A percentile compares a stretch with the other conserved stretches of the same genome.
phyloP scores from a whole-genome alignment of 2,113 vertebrate species.

The Rhinolophus ferrumequinum region DNA sequence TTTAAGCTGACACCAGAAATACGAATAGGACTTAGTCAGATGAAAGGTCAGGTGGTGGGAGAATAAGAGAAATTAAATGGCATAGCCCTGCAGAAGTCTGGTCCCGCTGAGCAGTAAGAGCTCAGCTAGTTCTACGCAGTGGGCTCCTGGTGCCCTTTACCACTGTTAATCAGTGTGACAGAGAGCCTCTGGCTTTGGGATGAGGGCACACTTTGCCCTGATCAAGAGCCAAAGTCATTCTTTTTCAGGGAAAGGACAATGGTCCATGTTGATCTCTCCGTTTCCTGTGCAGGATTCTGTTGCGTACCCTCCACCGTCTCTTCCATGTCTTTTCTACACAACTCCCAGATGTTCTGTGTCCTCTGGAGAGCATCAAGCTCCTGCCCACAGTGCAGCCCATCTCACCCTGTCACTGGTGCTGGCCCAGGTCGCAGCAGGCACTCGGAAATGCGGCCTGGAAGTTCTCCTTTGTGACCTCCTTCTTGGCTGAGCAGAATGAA shows the following conservation, averaged over 20 bases:
- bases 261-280: background rate
- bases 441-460: accelerated
- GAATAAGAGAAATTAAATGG: background rate
- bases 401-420: background rate
- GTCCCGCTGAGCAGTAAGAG: background rate
- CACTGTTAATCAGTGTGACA: background rate
- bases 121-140: accelerated
- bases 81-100: background rate
- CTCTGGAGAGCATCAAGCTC: background rate
- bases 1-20: background rate
- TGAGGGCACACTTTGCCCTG: background rate
- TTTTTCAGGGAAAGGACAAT: background rate
- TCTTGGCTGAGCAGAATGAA: background rate
- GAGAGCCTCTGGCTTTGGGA: background rate
- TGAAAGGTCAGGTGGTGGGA: background rate
- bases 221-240: background rate
- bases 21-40: background rate
- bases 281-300: background rate
- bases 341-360: background rate
- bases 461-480: background rate
- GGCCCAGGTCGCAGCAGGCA: accelerated
- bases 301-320: background rate
- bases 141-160: background rate
- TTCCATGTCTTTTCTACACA: background rate
- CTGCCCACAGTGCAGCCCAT: accelerated